Base-by-base conservation (phyloP, 30 jellyfish, hydroid and myxozoan species). In the Cassiopea xamachana region DNA sequence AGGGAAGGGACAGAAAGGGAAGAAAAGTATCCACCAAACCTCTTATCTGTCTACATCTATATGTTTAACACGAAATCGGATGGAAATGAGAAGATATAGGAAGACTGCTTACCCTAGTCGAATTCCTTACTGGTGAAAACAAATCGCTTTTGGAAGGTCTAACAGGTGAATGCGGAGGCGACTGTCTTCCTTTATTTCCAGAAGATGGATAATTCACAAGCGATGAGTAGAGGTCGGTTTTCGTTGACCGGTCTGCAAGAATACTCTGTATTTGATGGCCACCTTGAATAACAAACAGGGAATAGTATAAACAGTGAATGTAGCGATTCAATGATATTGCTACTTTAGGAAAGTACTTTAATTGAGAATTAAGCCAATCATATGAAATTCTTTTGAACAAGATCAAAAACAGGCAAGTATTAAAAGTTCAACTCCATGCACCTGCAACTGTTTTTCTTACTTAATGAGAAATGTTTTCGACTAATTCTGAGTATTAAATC, bases 101-200 rank as follows among this genome's bases (percentile, higher is more conserved):
- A 13, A 64, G 15, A 7, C 2, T 9, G 6, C 74, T 9, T 43
- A 91, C 97, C 97, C 85, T 86, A 14, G 60, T 69, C 77, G 79
- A 51, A 77, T 77, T 81, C 75, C 94, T 91, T 7, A 60, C 15
- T 43, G 93, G 97, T 17, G 97, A 91, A 48, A 75, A 68, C 19
- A 86, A 60, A 59, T 85, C 88, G 18, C 85, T 69, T 49, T 93
- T 85, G 3, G 93, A 79, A 49, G 98, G 98, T 47, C 98, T 67
- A 27, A 92, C 98, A 12, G 98, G 98, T 15, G 98, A 92, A 1
- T 91, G 90, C 7, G 98, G 98, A 49, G 98, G 89, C 43, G 96
- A 83, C 50, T 46, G 82, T 45, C 55, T 79, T 81, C 97, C 82
- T 48, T 73, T 78, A 51, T 48, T 71, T 27, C 90, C 83, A 48